Base-by-base conservation (phyloP, 2,888 invertebrate species). In the Nysson spinosus region DNA sequence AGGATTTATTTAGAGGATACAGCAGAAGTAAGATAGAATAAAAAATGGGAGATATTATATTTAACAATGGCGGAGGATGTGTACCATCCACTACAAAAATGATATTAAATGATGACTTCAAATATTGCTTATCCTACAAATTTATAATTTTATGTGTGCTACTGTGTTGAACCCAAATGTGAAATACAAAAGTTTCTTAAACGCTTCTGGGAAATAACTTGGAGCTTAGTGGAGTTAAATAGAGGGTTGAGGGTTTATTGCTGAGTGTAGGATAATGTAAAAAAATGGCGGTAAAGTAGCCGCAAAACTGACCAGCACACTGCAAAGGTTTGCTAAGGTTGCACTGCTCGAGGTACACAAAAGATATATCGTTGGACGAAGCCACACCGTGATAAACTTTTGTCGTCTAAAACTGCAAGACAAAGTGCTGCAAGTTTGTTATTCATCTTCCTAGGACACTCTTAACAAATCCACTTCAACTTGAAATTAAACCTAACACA, bases 201-300 rank as follows among this genome's bases (percentile, higher is more conserved):
- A 3, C 11, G 14, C 9, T n/a, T 3, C n/a, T 1, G 4, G 14
- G n/a, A 26, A 6, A 14, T 1, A 9, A 17, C 9, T 37, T n/a
- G 22, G 39, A 9, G 28, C 42, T 40, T 1, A 11, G 28, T 1
- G 6, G 11, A 7, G n/a, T 43, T 42, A 28, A 46, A 11, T 12
- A 20, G 9, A 19, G 22, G 34, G 30, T 32, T 39, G 47, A 64
- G 57, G 44, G 40, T 71, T 68, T 68, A 64, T 64, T 35, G 51
- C 19, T 49, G 34, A 39, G 64, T 40, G 5, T 24, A 6, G 30
- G 16, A 20, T 58, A 64, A 61, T 34, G 43, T 14, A 47, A 34
- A 56, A 67, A 43, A 67, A 52, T 54, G 42, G 43, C 40, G 4
- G 9, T 17, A 16, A 14, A 30, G 24, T 14, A 19, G 16, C 35